Base-by-base conservation (phyloP, 2,888 invertebrate species). In the Adelognathus sp. region DNA sequence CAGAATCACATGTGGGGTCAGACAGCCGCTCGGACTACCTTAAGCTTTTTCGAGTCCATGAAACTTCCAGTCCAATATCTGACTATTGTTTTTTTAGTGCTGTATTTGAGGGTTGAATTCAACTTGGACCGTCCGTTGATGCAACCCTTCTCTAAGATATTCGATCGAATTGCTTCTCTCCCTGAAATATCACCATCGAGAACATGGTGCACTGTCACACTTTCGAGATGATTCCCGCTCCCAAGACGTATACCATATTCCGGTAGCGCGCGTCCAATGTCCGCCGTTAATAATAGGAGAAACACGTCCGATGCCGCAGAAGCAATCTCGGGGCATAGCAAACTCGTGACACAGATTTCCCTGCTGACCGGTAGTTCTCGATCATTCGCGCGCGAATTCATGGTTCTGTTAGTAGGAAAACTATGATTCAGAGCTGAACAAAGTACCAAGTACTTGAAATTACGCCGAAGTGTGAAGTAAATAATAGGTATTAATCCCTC, bases 231-330 rank as follows among this genome's bases (percentile, higher is more conserved):
- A 9, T 36, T 36, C 4, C 52, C 7, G 1, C 36, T 36, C 61
- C 11, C 14, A 3, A 24, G 39, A 24, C 41, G 21, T 11, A 27
- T 58, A 21, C n/a, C 24, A 39, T 9, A 61, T 39, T 41, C 61
- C 6, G 27, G 41, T 24, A n/a, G 24, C 61, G 60, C 27, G 9
- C 24, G 41, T 24, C 24, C 16, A 36, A 39, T 24, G 27, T 61
- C 41, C 33, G 58, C 31, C 58, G 58, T 58, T 33, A 58, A 58
- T 61, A 41, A 27, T 41, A 27, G 41, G 9, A 24, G 27, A 61
- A 61, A 14, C 41, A 39, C 41, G 24, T 61, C 14, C 39, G 11
- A 41, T 29, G 24, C 24, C 41, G 24, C n/a, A n/a, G n/a, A 24
- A 24, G 14, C 29, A 6, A 29, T 29, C 36, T 36, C 36, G 36